Base-by-base conservation (phyloP, 2,888 invertebrate species). In the Halictus quadricinctus region DNA sequence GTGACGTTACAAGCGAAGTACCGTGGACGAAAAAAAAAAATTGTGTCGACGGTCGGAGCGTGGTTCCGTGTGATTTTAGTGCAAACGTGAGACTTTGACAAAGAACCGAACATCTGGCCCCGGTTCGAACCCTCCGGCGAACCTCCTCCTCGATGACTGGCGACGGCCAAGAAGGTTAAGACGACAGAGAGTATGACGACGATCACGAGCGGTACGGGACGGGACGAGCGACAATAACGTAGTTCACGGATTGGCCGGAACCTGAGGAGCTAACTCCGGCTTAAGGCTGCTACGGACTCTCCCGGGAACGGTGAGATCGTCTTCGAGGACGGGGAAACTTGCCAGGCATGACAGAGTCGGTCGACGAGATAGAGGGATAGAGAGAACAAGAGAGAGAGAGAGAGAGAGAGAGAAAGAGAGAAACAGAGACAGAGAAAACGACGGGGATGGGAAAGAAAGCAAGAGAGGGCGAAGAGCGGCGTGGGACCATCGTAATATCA, bases 401-500 rank as follows among this genome's bases (percentile, higher is more conserved):
- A 15, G 48, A 15, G 48, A 48, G 15, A 48, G 48, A 50, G 50
- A 15, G 60, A n/a, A 15, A 50, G 50, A 15, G 58, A 8, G 69
- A 69, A 43, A 54, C 29, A 54, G 50, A 66, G 29, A 29, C 50
- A 76, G 78, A 72, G 75, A 54, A 50, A 18, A 41, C 60, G 69
- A 15, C n/a, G 73, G 64, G 46, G 43, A 18, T 18, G 69, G 13
- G 58, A 41, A 72, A 75, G 70, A 75, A 64, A 78, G 46, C 77
- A 74, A 60, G 70, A 72, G 81, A 77, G 77, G 36, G 80, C 43
- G 70, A 54, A 29, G 70, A 82, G 75, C 50, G 84, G 85, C 76
- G 84, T 80, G 86, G 85, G 88, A 87, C 90, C 90, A 90, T 92
- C 92, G 91, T 92, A 92, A 92, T 92, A 92, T 92, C 92, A 90